Conservation (phyloP, 2,113 vertebrate species). For the Grallaria varia region DNA sequence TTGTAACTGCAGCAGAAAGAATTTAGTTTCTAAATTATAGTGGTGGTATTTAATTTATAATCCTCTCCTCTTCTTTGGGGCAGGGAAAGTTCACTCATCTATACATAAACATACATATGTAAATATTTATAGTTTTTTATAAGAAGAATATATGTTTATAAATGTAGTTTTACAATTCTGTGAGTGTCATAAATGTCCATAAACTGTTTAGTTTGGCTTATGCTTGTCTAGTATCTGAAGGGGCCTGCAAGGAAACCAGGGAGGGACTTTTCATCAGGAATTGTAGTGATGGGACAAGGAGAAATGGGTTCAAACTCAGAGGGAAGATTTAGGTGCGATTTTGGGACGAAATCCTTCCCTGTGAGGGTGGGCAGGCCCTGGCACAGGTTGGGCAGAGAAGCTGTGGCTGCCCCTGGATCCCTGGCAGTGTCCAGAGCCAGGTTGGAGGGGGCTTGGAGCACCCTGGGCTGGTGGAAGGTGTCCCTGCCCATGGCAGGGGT, state of each 20-base stretch:
- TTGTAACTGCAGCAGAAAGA: background rate
- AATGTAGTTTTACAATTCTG: background rate
- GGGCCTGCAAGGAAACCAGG: fast-evolving
- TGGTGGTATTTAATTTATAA: constrained; percentile 3
- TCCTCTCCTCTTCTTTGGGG: background rate
- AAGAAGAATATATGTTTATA: too few relatives aligned
- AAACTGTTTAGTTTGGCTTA: background rate
- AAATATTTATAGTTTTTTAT: too few relatives aligned
- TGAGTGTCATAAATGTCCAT: background rate
- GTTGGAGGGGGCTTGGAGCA: background rate
- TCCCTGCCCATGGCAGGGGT: background rate
- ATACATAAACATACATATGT: background rate
- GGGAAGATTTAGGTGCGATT: background rate
- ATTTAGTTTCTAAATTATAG: constrained; percentile 27
- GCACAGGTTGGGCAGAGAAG: background rate
- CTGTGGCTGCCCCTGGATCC: background rate
- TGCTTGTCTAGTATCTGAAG: too few relatives aligned
- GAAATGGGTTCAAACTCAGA: background rate
- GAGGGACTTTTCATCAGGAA: background rate
- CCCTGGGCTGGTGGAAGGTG: background rate
- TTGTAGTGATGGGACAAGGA: background rate
- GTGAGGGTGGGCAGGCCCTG: background rate
- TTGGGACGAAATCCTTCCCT: background rate
- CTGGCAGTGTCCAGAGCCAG: background rate
- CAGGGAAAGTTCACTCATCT: background rate